These are phyloP conservation scores for Podarcis cretensis DNA, from an alignment of 2,113 vertebrate genomes.

Conservation along the genomic window DNA sequence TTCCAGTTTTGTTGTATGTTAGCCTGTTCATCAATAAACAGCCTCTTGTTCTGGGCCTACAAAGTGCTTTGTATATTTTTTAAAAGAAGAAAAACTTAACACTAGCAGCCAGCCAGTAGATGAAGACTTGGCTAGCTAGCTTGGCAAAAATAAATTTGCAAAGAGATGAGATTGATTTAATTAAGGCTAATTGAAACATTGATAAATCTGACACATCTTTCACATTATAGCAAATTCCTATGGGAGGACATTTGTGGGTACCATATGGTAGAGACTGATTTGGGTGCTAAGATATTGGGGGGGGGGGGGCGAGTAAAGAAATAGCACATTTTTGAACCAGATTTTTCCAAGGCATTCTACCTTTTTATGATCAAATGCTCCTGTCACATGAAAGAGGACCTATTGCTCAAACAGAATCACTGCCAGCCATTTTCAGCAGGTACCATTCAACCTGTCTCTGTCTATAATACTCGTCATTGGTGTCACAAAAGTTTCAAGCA, in stretches of 20 bases:
- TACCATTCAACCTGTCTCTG: background rate
- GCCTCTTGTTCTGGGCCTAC: too few relatives aligned
- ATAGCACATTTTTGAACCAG: background rate
- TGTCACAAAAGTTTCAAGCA: too few relatives aligned
- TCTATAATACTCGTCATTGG: background rate
- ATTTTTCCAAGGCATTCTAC: conserved; percentile 14
- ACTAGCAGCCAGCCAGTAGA: conserved; percentile 47
- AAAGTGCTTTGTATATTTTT: too few relatives aligned
- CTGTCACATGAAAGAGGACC: background rate
- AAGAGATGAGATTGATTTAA: conserved; percentile 69
- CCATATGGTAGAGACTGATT: conserved; percentile 31
- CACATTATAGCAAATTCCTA: conserved; percentile 34
- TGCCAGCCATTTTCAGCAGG: background rate
- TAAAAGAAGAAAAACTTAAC: too few relatives aligned
- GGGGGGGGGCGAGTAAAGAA: background rate
- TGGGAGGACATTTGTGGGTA: conserved; percentile 15
- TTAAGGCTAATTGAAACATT: conserved; percentile 68
- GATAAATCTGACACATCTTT: conserved; percentile 56
- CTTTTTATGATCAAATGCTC: conserved; percentile 18
- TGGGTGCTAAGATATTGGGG: conserved; percentile 22
- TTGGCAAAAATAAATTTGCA: conserved; percentile 62
- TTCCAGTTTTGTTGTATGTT: too few relatives aligned
- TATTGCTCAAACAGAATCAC: background rate
- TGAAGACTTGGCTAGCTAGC: conserved; percentile 58
- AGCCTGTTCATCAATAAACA: too few relatives aligned